A percentile compares a stretch with the other conserved stretches of the same genome.
These are phyloP conservation scores for Phoxinus phoxinus DNA, from an alignment of 2,113 vertebrate genomes.

Conservation along the genomic window DNA sequence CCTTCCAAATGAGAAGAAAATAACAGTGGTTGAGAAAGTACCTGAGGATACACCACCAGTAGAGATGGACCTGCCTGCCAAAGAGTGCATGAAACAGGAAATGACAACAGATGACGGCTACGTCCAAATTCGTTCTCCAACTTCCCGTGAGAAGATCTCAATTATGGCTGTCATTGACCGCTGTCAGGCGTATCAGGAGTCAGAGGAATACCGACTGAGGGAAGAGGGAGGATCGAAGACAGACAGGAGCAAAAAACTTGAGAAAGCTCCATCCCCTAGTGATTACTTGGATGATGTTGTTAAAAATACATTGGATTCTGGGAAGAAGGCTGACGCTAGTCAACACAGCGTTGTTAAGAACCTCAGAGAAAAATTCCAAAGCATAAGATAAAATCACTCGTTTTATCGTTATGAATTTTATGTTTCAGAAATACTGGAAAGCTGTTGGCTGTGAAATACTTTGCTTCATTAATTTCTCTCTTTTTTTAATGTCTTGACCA, in stretches of 20 bases:
- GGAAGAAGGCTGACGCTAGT: slow-evolving; percentile 38
- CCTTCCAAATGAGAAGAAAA: slow-evolving; percentile 70
- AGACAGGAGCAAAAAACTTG: slow-evolving; percentile 29
- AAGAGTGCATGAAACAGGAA: background rate
- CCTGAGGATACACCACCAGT: slow-evolving; percentile 66
- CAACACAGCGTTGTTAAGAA: slow-evolving; percentile 85
- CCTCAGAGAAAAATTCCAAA: slow-evolving; percentile 89
- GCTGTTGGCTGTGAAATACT: background rate
- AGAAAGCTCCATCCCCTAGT: slow-evolving; percentile 16
- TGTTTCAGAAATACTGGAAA: background rate
- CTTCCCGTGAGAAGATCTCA: slow-evolving; percentile 83
- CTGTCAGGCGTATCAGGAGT: slow-evolving; percentile 82
- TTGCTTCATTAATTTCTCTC: background rate
- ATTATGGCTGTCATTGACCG: slow-evolving; percentile 80
- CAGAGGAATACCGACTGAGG: slow-evolving; percentile 74
- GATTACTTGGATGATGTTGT: slow-evolving; percentile 48
- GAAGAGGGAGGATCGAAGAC: slow-evolving; percentile 62
- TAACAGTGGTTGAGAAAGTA: slow-evolving; percentile 81
- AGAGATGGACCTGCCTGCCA: background rate
- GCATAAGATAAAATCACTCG: slow-evolving; percentile 66
- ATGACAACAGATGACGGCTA: slow-evolving; percentile 53
- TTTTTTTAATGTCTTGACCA: background rate
- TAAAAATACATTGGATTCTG: slow-evolving; percentile 30
- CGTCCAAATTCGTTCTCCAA: slow-evolving; percentile 79
- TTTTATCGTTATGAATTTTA: background rate